Conservation (phyloP, 2,888 invertebrate genomes). For the Sipha maydis region DNA sequence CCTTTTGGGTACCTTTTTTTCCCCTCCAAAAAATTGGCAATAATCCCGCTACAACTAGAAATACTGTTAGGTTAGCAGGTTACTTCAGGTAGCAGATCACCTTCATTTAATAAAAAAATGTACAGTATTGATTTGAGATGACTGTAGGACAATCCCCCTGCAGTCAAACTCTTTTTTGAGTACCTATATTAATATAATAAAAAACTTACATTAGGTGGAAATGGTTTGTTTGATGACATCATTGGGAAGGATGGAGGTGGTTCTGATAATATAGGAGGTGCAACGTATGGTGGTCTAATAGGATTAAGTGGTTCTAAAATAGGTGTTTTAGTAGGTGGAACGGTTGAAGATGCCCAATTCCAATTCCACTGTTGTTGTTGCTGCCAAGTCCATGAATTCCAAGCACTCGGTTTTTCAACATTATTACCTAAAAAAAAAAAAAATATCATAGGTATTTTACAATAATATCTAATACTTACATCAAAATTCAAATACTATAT, state of each 20-base stretch:
- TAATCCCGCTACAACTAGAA: no score
- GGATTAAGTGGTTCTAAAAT: conserved; percentile 25
- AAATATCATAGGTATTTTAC: neutral
- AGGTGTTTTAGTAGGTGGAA: conserved; percentile 20
- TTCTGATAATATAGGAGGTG: conserved; percentile 27
- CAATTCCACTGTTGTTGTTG: conserved; percentile 55
- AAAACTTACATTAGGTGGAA: conserved; percentile 37
- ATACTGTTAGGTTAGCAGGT: no score
- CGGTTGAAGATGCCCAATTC: conserved; percentile 43
- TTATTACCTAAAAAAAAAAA: conserved; percentile 49
- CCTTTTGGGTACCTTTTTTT: neutral
- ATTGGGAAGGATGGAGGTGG: conserved; percentile 37
- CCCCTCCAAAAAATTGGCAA: no score
- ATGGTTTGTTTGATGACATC: conserved; percentile 23
- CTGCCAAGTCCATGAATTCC: conserved; percentile 55
- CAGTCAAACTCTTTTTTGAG: neutral
- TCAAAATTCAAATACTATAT: no score
- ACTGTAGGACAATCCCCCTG: no score
- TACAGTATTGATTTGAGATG: no score
- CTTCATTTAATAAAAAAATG: no score
- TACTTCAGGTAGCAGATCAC: no score
- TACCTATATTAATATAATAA: neutral
- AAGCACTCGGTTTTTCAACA: conserved; percentile 46
- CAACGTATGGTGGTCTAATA: conserved; percentile 26
- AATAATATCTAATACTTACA: no score